Evolutionary conservation across 2,888 invertebrate species (phyloP).

Genomic region (Agrochola litura): DNA sequence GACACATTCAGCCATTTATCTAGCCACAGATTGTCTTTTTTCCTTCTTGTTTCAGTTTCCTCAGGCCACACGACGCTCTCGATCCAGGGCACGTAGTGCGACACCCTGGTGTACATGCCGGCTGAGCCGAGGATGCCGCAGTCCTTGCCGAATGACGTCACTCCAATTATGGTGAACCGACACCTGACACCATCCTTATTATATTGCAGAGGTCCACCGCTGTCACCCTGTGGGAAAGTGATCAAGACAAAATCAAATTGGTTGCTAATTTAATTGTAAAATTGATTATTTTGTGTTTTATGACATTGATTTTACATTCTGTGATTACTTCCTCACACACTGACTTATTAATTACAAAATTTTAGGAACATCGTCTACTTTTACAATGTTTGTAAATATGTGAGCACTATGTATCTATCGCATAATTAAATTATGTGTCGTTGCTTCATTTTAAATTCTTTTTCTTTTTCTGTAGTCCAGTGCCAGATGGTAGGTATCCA

Average conservation of each 20-base stretch:
- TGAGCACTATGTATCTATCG: too few species aligned
- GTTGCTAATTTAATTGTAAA: too few species aligned
- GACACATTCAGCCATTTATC: not conserved
- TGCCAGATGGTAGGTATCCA: too few species aligned
- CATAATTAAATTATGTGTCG: too few species aligned
- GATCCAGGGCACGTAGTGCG: constrained; percentile 90
- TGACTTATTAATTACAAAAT: too few species aligned
- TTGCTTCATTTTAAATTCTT: too few species aligned
- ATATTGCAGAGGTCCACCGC: constrained; percentile 66
- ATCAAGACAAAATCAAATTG: not conserved
- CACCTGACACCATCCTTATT: constrained; percentile 73
- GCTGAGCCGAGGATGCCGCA: constrained; percentile 76
- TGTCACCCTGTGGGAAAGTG: constrained; percentile 49
- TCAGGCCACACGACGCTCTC: constrained; percentile 90
- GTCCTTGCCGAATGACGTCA: constrained; percentile 86
- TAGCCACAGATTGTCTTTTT: constrained; percentile 1
- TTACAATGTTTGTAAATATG: too few species aligned
- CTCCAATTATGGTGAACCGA: constrained; percentile 86
- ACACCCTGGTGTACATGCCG: constrained; percentile 90
- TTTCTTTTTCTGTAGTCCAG: too few species aligned
- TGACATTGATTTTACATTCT: too few species aligned
- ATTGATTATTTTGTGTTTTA: too few species aligned
- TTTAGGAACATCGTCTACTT: too few species aligned
- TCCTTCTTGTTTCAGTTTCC: constrained; percentile 5
- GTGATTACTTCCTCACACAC: too few species aligned